Evolutionary conservation across 2,888 invertebrate genomes (phyloP), one percentile per base, ranked within the genome.

Genomic region (Ommatoiulus sabulosus): DNA sequence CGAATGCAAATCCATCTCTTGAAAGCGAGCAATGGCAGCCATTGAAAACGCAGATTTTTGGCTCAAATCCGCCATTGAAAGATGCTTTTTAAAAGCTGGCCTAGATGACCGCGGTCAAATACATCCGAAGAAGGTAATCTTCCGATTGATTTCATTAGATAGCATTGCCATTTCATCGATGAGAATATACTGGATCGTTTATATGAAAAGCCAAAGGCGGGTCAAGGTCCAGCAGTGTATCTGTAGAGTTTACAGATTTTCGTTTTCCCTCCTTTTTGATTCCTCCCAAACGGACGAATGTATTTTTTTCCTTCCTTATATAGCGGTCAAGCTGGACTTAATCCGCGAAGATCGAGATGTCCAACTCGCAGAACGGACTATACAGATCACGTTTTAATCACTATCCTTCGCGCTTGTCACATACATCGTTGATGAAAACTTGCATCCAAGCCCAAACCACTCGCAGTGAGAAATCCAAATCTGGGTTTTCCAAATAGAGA

Each of bases 91-190:
- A 63, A 63, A 63, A 7, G 24, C 10, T 72, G 72, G 24, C 10
- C 72, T 72, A 24, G 72, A 72, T 72, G 72, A 72, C 72, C 72
- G 72, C 24, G 72, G 72, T 72, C 72, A 72, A 63, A 72, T 8
- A 10, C 24, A 72, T 7, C 72, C 24, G 24, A 72, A 20, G 72
- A 24, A 72, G 20, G 72, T 20, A 72, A 72, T 72, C 20, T 63
- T 5, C 72, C n/a, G 24, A 72, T 72, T 72, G 72, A 72, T 72
- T 72, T 72, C 72, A 72, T 63, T 63, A 63, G 63, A n/a, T 63
- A n/a, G n/a, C 63, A 63, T 20, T 63, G 20, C 72, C 24, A 72
- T 72, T 72, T 72, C 12, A 72, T 72, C 72, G 72, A 72, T 72
- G 72, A 72, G 24, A 6, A 48, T 48, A 57, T 57, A 24, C 24